Percentiles rank a stretch among this genome's conserved stretches.
Evolutionary conservation across 2,888 invertebrate genomes (phyloP).

Genomic region (Homarus gammarus): DNA sequence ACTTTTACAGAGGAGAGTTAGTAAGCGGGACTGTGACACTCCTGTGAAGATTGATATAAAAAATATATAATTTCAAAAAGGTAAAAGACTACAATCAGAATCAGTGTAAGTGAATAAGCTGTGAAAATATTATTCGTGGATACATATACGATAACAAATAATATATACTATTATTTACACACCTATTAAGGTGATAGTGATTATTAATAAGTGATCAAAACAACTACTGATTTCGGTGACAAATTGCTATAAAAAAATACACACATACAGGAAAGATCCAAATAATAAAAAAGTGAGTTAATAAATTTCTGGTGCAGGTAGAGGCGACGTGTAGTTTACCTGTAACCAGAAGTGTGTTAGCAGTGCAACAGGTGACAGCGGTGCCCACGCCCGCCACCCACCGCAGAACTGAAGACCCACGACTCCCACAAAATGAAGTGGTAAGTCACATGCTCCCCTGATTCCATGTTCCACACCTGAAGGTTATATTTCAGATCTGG

Average conservation of each 20-base stretch:
- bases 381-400: neutral
- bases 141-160: neutral
- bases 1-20: neutral
- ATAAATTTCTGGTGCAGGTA: neutral
- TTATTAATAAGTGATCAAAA: neutral
- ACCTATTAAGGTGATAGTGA: neutral
- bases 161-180: neutral
- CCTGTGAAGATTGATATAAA: neutral
- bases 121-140: neutral
- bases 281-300: neutral
- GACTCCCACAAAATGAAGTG: slow-evolving; percentile 4
- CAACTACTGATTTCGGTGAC: neutral
- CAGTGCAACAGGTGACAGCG: neutral
- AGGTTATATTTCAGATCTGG: no score
- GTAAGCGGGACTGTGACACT: neutral
- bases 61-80: no score
- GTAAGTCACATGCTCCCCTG: neutral
- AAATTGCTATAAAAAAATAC: neutral
- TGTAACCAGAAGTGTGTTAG: neutral
- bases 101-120: no score
- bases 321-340: neutral
- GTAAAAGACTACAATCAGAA: no score
- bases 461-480: neutral
- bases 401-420: neutral
- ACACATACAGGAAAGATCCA: neutral